Conservation (phyloP, 2,113 vertebrate genomes). For the Caranx ignobilis region DNA sequence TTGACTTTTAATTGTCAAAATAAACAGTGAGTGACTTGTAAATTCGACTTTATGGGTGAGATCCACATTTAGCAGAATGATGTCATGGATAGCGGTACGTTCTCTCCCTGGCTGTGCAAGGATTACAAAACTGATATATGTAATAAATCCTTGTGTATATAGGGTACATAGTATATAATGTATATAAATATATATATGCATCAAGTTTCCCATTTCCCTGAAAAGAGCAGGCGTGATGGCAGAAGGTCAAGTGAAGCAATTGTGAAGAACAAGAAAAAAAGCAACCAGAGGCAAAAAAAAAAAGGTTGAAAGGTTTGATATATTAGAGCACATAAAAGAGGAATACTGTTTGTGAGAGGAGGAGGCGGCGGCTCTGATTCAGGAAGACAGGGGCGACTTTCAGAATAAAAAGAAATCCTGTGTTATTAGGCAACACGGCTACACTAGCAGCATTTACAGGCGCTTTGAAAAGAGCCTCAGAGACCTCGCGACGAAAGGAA, state of each 20-base stretch:
- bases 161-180: too few species aligned
- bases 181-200: neutral
- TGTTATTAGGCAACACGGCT: conserved; percentile 40
- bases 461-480: conserved; percentile 71
- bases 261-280: neutral
- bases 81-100: too few species aligned
- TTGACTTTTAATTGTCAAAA: too few species aligned
- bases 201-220: neutral
- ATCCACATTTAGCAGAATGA: neutral
- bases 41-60: too few species aligned
- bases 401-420: conserved; percentile 52
- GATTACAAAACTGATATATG: neutral
- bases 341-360: conserved; percentile 4
- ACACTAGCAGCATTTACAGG: conserved; percentile 71
- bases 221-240: neutral
- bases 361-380: neutral
- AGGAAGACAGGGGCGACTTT: conserved; percentile 41
- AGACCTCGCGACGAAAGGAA: conserved; percentile 61
- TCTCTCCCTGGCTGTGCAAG: too few species aligned
- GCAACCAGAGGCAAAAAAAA: neutral
- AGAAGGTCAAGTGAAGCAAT: neutral
- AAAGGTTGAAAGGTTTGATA: conserved; percentile 19
- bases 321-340: conserved; percentile 33
- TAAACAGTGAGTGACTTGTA: too few species aligned
- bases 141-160: conserved; percentile 6